These are phyloP conservation scores for Tinamus guttatus DNA, from an alignment of 2,113 vertebrate genomes.

Conservation along the genomic window DNA sequence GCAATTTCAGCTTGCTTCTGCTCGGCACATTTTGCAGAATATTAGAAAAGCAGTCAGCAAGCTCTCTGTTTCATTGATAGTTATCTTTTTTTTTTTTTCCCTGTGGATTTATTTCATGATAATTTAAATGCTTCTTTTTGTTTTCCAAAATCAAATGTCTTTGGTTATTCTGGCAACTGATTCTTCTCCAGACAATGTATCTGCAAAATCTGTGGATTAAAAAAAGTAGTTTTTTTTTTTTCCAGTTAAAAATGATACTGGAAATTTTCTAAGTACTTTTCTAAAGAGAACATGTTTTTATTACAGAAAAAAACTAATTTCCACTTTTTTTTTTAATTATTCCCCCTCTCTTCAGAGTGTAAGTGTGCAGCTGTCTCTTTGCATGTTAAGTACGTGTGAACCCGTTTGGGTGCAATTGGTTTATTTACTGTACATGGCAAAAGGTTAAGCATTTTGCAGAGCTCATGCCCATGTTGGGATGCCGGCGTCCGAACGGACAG, in stretches of 20 bases:
- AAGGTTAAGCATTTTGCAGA: neutral
- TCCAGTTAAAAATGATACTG: neutral
- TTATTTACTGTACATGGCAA: neutral
- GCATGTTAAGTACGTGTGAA: fast-evolving
- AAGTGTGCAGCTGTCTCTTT: neutral
- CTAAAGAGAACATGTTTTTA: neutral
- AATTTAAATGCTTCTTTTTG: neutral
- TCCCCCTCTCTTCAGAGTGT: neutral
- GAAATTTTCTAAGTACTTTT: neutral
- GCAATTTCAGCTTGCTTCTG: slow-evolving; percentile 24
- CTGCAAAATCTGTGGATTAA: neutral
- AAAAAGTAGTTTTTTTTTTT: neutral
- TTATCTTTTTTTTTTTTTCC: neutral
- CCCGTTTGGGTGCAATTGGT: neutral
- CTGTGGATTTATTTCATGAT: neutral
- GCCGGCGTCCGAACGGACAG: neutral
- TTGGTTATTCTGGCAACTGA: neutral
- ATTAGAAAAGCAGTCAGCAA: slow-evolving; percentile 4
- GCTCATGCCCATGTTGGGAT: neutral
- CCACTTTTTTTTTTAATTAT: neutral
- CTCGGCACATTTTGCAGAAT: slow-evolving; percentile 52
- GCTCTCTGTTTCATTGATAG: neutral
- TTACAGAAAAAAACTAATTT: neutral
- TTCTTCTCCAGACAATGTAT: neutral
- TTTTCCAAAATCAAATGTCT: neutral